These are phyloP conservation scores for Scalopus aquaticus DNA, from an alignment of 2,113 vertebrate genomes.

Conservation along the genomic window DNA sequence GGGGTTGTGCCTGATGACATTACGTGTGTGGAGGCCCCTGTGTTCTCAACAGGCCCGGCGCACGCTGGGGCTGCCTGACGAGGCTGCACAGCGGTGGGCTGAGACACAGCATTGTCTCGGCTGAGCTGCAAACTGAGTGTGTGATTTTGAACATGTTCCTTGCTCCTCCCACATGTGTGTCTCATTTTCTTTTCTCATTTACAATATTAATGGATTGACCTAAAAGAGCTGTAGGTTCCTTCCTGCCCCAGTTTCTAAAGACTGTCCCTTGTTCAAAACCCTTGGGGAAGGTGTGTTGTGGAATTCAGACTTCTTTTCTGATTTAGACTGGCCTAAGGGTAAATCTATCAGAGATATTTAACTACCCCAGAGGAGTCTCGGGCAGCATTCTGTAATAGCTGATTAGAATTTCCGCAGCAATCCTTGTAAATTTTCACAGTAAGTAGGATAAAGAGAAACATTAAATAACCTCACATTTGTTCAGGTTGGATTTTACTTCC, in stretches of 20 bases:
- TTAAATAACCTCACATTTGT: neutral
- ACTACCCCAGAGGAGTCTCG: neutral
- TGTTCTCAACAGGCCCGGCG: rapidly evolving
- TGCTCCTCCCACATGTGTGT: neutral
- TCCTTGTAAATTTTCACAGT: neutral
- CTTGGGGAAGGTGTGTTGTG: neutral
- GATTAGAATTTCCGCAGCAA: neutral
- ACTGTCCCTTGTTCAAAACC: neutral
- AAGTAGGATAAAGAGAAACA: neutral
- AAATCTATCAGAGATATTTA: neutral
- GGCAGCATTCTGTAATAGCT: neutral
- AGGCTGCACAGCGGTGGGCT: neutral
- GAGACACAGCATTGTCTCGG: neutral
- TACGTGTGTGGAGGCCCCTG: neutral
- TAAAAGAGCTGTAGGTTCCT: neutral
- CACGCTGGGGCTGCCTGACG: rapidly evolving
- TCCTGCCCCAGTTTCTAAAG: neutral
- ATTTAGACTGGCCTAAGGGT: neutral
- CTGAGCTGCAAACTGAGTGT: neutral
- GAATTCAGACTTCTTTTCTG: neutral
- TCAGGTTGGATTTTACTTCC: slow-evolving; percentile 1
- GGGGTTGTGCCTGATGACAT: neutral
- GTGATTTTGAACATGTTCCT: neutral
- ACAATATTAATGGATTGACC: neutral
- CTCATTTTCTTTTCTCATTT: neutral